phyloP scores from a whole-genome alignment of 2,888 invertebrate genomes.

The Oeneis ivallda region DNA sequence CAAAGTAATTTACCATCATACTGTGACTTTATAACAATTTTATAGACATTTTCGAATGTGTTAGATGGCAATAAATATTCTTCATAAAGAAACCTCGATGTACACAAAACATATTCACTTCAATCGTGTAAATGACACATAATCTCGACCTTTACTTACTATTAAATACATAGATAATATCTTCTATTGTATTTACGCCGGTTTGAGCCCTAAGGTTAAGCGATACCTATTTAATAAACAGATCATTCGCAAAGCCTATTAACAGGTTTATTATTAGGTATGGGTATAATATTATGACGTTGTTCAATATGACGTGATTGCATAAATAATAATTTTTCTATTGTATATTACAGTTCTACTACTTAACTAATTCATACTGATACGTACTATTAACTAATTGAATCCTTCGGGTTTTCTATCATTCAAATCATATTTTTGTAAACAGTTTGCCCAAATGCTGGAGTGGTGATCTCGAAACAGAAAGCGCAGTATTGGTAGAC shows the following conservation, averaged over 20 bases:
- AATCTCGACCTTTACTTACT: neutral
- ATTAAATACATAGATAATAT: neutral
- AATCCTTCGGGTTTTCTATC: too few relatives aligned
- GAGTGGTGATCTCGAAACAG: too few relatives aligned
- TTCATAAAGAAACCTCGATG: neutral
- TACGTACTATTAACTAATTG: too few relatives aligned
- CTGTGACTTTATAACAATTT: neutral
- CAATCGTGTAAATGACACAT: neutral
- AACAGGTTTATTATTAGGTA: neutral
- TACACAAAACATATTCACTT: neutral
- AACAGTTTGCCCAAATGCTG: too few relatives aligned
- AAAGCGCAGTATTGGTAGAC: too few relatives aligned
- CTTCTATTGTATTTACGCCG: neutral
- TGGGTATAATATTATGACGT: neutral
- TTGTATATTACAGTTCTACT: too few relatives aligned
- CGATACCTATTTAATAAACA: slow-evolving; percentile 3
- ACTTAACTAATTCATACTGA: too few relatives aligned
- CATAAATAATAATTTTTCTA: too few relatives aligned
- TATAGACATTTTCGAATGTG: neutral
- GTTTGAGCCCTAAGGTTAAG: neutral
- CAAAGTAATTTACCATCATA: neutral
- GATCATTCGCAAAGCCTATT: slow-evolving; percentile 8
- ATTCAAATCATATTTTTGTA: too few relatives aligned
- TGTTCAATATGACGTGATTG: too few relatives aligned
- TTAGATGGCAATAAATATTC: neutral